These are phyloP conservation scores for Madoqua kirkii DNA, from an alignment of 2,113 vertebrate genomes.

Conservation along the genomic window DNA sequence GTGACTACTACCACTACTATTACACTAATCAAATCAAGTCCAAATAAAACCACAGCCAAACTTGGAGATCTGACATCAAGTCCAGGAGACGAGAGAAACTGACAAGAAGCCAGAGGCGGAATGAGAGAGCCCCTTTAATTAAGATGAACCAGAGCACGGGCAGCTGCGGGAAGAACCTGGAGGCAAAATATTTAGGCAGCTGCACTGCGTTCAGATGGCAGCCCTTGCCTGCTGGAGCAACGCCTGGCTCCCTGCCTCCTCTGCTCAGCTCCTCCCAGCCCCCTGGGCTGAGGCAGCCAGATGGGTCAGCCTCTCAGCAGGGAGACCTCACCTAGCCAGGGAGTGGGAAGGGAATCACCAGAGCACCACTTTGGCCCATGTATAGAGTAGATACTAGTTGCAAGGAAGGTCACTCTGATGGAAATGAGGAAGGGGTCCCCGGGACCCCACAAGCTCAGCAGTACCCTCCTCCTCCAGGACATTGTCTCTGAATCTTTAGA, in stretches of 20 bases:
- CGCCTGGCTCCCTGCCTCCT: neutral
- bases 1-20: neutral
- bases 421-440: neutral
- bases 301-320: rapidly evolving
- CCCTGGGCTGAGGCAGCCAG: neutral
- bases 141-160: neutral
- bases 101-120: neutral
- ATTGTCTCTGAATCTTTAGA: neutral
- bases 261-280: neutral
- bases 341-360: rapidly evolving
- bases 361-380: rapidly evolving
- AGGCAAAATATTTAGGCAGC: conserved; percentile 62
- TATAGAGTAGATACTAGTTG: neutral
- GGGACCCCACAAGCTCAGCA: neutral
- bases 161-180: neutral
- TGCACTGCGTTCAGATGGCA: neutral
- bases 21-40: conserved; percentile 20
- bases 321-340: neutral
- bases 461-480: too few species aligned
- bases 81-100: neutral
- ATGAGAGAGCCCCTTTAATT: conserved; percentile 37
- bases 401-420: neutral
- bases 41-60: conserved; percentile 31
- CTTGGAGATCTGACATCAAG: neutral
- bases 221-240: neutral